Conservation (phyloP, 2,113 vertebrate genomes). For the Nibea coibor region DNA sequence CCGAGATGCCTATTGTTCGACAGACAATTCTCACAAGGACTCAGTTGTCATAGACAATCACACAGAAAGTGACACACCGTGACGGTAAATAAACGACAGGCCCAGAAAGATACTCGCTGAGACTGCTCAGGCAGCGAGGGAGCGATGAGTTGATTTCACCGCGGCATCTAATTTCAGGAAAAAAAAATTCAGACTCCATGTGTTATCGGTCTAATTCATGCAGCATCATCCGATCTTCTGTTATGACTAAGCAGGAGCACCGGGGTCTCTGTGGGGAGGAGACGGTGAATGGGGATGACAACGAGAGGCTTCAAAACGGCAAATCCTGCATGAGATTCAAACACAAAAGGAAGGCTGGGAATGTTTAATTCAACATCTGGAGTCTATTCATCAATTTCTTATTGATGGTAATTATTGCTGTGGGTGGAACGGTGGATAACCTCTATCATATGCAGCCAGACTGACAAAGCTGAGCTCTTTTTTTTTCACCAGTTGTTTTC, state of each 20-base stretch:
- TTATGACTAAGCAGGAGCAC: conserved; percentile 49
- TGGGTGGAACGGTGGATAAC: conserved; percentile 57
- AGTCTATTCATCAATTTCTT: conserved; percentile 69
- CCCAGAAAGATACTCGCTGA: background rate
- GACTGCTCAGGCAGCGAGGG: background rate
- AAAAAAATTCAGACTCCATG: conserved; percentile 26
- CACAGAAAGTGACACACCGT: background rate
- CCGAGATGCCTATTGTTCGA: conserved; percentile 3
- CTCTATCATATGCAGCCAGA: conserved; percentile 60
- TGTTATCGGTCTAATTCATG: conserved; percentile 27
- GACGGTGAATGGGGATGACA: conserved; percentile 37
- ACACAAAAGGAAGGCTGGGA: conserved; percentile 45
- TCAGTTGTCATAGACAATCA: conserved; percentile 7
- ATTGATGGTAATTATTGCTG: conserved; percentile 71
- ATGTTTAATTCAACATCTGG: conserved; percentile 75
- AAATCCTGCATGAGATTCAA: conserved; percentile 57
- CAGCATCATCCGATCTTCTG: conserved; percentile 45
- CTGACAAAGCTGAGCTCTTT: conserved; percentile 20
- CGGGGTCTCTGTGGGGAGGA: conserved; percentile 18
- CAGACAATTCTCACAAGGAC: background rate
- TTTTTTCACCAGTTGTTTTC: conserved; percentile 48
- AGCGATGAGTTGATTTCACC: conserved; percentile 24
- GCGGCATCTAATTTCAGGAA: background rate
- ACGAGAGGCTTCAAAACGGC: conserved; percentile 47
- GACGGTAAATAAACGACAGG: background rate